Percentiles rank a stretch among this genome's conserved stretches.
phyloP scores from a whole-genome alignment of 2,113 vertebrate species.

The Ptilorrhoa leucosticta region DNA sequence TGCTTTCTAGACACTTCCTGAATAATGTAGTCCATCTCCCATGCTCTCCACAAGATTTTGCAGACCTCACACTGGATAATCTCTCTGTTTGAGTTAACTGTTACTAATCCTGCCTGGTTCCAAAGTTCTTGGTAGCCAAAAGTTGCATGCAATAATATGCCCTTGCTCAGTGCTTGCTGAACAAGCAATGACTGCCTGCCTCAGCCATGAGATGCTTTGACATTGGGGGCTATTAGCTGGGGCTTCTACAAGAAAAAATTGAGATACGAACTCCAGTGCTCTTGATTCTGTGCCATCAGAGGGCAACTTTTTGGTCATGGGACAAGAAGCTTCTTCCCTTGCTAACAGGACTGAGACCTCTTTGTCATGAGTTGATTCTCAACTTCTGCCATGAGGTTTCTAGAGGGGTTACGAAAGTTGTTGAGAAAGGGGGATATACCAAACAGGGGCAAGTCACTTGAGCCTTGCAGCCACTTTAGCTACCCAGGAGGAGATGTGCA shows the following conservation, averaged over 20 bases:
- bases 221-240: neutral
- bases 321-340: neutral
- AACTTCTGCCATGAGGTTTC: accelerated
- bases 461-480: neutral
- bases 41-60: neutral
- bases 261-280: neutral
- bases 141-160: neutral
- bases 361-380: neutral
- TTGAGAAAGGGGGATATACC: neutral
- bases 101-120: neutral
- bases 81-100: neutral
- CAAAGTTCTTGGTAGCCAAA: neutral
- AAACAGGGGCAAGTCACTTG: neutral
- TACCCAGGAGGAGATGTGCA: neutral
- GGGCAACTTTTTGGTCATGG: neutral
- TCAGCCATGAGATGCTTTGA: neutral
- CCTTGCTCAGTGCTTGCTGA: neutral
- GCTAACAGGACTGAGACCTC: neutral
- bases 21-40: neutral
- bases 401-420: neutral
- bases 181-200: neutral
- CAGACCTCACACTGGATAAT: neutral
- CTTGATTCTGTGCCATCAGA: neutral
- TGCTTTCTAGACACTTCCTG: neutral
- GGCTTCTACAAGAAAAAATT: neutral